Base-by-base conservation (phyloP, 1,140 invertebrate species). In the Adoxophyes honmai region DNA sequence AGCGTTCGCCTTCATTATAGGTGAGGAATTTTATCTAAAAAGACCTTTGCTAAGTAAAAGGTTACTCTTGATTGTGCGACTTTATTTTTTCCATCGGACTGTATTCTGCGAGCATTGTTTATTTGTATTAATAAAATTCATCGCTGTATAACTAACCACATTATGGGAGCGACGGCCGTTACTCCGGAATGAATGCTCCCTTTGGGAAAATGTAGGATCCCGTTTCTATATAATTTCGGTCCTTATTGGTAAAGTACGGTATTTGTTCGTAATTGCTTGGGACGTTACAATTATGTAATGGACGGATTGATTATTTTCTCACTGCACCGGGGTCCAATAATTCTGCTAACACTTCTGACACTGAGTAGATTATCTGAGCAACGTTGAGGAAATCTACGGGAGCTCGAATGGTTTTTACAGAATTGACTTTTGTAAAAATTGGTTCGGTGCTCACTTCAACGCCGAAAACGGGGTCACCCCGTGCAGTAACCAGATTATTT, bases 1-100 rank as follows among this genome's bases (percentile, higher is more conserved):
- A 55, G 55, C 57, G 52, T 34, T 9, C 35, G 36, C 59, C 55
- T 64, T 64, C 59, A 60, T 60, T 59, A 64, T 60, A 54, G 59
- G 58, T 61, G 66, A 44, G 16, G 39, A 44, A 44, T 44, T 21
- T 44, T 44, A 44, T 44, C 39, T 44, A 44, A 44, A 44, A 44
- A 44, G 39, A 10, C 39, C 15, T 21, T 44, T 44, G n/a, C 39
- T 44, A 44, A 44, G 15, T 44, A 44, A 44, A 44, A 44, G 18
- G 39, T 10, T 44, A 6, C 39, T 16, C 39, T 44, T 10, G 39
- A 44, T 38, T 38, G 36, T 21, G 16, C 18, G 39, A 44, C 39
- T 44, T 44, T 44, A 44, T 44, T 9, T 16, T n/a, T 44, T 44
- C 18, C n/a, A 21, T 44, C 15, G n/a, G 39, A 39, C 39, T 44